Evolutionary conservation across 2,888 invertebrate species (phyloP), one percentile per base, ranked within the genome.

Genomic region (Drosophila conformis): DNA sequence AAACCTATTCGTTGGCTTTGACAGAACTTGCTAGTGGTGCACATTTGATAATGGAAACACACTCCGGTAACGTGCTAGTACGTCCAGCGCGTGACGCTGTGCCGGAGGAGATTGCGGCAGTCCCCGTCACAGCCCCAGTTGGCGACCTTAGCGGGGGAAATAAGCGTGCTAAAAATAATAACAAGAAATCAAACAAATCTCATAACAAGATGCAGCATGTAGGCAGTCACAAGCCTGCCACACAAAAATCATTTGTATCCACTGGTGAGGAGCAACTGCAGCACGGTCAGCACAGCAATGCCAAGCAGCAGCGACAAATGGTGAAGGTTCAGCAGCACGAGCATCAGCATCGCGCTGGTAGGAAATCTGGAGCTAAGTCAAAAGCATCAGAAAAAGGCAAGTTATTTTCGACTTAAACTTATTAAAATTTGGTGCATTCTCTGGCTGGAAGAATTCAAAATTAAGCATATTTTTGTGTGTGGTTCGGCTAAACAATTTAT

Each of bases 241-340:
- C 56, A 38, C 89, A 85, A 72, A 90, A 87, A 72, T 49, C 64
- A 2, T 29, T 80, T 8, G 33, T 21, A 10, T 21, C 40, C 67
- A 68, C 59, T 52, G 63, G 72, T 58, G 80, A 76, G 64, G 82
- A 80, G 49, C 80, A 73, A 60, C 80, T 73, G 62, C 83, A 80
- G 42, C 83, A 82, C 27, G 75, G 57, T 35, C 73, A 91, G 75
- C 68, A 82, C 25, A 58, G 38, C 59, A 57, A 60, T n/a, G 46
- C 76, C 57, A 92, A 91, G 69, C 90, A 90, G 66, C 91, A 90
- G 69, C 91, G 88, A 25, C 91, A 91, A 80, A 76, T 87, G 76
- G 64, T 85, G 0, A 90, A 89, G 80, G 90, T 90, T 60, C 87
- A 92, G 52, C 90, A 88, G 53, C 76, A 76, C 33, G 77, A 78